A percentile compares a stretch with the other conserved stretches of the same genome.
phyloP scores from a whole-genome alignment of 2,888 invertebrate genomes.

The Camponotus fellah region DNA sequence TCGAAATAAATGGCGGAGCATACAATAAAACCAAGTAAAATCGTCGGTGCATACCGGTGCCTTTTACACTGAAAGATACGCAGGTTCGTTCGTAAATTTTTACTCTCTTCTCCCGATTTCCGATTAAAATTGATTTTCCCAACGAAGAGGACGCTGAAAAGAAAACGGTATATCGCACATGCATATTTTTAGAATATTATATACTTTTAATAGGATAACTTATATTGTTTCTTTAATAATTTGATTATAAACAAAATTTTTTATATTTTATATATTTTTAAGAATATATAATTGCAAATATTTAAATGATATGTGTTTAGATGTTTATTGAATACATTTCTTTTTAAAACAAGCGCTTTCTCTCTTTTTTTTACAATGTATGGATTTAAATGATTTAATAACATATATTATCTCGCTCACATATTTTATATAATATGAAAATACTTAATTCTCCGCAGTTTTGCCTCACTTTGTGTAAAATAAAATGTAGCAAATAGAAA shows the following conservation, averaged over 20 bases:
- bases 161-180: neutral
- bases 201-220: neutral
- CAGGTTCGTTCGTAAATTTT: constrained; percentile 58
- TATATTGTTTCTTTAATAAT: neutral
- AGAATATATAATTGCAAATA: neutral
- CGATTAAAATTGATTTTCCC: constrained; percentile 62
- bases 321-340: neutral
- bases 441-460: constrained; percentile 28
- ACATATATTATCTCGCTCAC: neutral
- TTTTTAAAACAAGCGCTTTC: neutral
- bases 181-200: neutral
- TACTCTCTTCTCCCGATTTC: constrained; percentile 23
- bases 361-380: neutral
- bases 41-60: constrained; percentile 40
- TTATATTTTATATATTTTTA: neutral
- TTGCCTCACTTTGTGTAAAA: constrained; percentile 25
- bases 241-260: constrained; percentile 3
- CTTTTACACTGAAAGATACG: constrained; percentile 22
- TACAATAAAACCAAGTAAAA: constrained; percentile 49
- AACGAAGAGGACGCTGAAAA: constrained; percentile 13
- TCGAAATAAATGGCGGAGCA: constrained; percentile 67
- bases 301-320: neutral
- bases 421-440: constrained; percentile 29
- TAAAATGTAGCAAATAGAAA: constrained; percentile 27
- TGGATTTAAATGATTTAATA: neutral